Conservation (phyloP, 2,888 invertebrate species). For the Pardosa pseudoannulata region DNA sequence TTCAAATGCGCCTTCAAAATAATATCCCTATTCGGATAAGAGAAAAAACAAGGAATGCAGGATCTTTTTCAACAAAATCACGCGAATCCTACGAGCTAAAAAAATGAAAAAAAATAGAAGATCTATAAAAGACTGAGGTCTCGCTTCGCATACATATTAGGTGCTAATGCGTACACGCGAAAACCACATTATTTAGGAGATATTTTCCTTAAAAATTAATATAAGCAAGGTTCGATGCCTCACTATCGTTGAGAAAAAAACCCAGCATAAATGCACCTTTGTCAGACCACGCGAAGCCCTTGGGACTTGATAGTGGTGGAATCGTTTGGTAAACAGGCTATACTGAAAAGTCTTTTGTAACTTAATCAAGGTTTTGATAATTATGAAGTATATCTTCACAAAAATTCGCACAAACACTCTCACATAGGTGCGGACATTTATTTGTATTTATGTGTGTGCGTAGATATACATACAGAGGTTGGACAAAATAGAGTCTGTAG, state of each 20-base stretch:
- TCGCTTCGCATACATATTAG: conserved; percentile 56
- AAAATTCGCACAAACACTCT: too few species aligned
- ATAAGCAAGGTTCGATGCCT: conserved; percentile 15
- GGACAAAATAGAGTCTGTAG: too few species aligned
- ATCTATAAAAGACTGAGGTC: conserved; percentile 6
- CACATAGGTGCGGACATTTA: too few species aligned
- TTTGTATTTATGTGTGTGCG: too few species aligned
- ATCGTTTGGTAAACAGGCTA: too few species aligned
- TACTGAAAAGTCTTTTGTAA: too few species aligned
- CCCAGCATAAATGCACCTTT: conserved; percentile 38
- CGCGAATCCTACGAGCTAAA: conserved; percentile 29
- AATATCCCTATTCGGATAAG: not conserved
- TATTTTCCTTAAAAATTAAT: conserved; percentile 44
- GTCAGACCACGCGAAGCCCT: conserved; percentile 41
- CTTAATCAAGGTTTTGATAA: too few species aligned
- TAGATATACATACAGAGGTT: too few species aligned
- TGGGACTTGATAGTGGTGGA: conserved; percentile 11
- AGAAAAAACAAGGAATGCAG: not conserved
- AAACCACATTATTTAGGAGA: conserved; percentile 48
- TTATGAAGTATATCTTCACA: too few species aligned
- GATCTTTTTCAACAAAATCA: not conserved
- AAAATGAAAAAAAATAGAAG: not conserved
- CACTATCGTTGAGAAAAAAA: conserved; percentile 39
- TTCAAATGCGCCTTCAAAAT: not conserved
- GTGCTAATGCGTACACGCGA: conserved; percentile 53